These are phyloP conservation scores for Diachrysia chrysitis DNA, from an alignment of 2,888 invertebrate species.

Conservation along the genomic window DNA sequence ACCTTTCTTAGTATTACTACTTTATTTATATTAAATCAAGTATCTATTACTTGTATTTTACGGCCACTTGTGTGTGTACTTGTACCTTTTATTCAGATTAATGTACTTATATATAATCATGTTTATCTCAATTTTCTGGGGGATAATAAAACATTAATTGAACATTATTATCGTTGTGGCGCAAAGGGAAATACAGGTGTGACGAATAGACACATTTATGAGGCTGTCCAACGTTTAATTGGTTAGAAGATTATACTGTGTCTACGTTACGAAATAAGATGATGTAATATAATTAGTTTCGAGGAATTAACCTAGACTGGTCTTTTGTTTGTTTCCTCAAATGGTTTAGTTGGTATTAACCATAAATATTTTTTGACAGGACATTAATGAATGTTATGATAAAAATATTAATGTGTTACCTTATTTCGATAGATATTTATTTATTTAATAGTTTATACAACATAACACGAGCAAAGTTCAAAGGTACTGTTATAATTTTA, in stretches of 20 bases:
- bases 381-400: no score
- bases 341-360: not conserved
- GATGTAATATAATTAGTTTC: not conserved
- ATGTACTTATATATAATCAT: constrained; percentile 17
- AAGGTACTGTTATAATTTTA: no score
- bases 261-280: not conserved
- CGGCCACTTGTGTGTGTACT: no score
- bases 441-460: no score
- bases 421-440: no score
- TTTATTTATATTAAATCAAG: no score
- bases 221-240: not conserved
- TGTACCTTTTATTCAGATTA: not conserved
- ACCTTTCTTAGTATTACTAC: no score
- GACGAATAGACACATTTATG: constrained; percentile 12
- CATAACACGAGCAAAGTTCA: no score
- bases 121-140: constrained; percentile 24
- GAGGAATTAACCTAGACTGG: constrained; percentile 4
- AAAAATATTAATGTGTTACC: no score
- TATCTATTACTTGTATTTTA: no score
- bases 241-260: not conserved
- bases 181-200: constrained; percentile 7
- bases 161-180: constrained; percentile 13
- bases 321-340: not conserved
- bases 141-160: constrained; percentile 25
- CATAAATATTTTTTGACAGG: not conserved